Evolutionary conservation across 2,797 vertebrate genomes (phyloP).

Genomic region (Steatocranus sp.): DNA sequence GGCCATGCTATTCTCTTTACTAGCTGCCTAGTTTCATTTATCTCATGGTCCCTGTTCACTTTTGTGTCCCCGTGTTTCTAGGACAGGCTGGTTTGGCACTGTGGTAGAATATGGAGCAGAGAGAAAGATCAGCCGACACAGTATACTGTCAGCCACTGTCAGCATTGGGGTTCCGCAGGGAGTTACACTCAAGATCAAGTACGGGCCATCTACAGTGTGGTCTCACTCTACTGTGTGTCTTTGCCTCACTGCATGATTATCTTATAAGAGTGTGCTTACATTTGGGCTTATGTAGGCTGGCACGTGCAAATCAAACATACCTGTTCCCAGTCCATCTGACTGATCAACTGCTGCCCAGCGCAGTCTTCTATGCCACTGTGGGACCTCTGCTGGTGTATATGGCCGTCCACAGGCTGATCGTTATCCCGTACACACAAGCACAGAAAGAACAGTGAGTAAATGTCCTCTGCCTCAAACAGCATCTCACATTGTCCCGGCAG

Average conservation of each 20-base stretch:
- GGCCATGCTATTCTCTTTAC: neutral
- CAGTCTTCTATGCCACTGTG: constrained; percentile 92
- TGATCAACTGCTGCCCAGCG: constrained; percentile 93
- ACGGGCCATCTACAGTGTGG: constrained; percentile 19
- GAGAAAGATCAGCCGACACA: constrained; percentile 96
- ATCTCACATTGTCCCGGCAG: neutral
- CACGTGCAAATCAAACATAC: constrained; percentile 95
- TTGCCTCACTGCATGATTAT: neutral
- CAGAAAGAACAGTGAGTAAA: constrained; percentile 89
- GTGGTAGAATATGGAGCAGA: constrained; percentile 96
- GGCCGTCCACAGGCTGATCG: constrained; percentile 86
- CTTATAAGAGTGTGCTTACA: neutral
- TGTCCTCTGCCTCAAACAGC: neutral
- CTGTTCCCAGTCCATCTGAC: constrained; percentile 96
- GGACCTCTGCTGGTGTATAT: constrained; percentile 89
- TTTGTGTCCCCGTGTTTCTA: constrained; percentile 39
- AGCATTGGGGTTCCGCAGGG: constrained; percentile 95
- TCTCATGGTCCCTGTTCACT: neutral
- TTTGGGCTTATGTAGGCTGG: constrained; percentile 76
- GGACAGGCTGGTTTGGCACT: constrained; percentile 94
- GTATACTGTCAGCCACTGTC: constrained; percentile 89
- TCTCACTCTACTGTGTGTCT: neutral
- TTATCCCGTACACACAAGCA: constrained; percentile 88
- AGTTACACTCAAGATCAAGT: constrained; percentile 98
- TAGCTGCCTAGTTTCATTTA: neutral